These are phyloP conservation scores for Dendrocopos noguchii DNA, from an alignment of 2,113 vertebrate genomes.

Conservation along the genomic window DNA sequence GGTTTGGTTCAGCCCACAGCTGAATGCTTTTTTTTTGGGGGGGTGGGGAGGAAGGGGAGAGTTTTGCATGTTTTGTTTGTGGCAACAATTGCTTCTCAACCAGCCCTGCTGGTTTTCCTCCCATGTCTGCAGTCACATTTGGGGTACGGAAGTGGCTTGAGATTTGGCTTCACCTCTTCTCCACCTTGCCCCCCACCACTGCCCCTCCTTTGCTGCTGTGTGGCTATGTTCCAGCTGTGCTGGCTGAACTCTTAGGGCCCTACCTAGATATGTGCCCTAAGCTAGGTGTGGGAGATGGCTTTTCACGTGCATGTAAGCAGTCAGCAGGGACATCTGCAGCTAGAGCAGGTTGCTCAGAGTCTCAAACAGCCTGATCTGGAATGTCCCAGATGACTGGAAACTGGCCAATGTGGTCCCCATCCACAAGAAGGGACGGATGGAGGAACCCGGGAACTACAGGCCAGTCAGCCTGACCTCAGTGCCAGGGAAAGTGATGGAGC, in stretches of 20 bases:
- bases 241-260: neutral
- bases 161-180: neutral
- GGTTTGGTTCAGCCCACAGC: neutral
- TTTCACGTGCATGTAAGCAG: no score
- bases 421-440: no score
- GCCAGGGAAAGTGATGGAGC: no score
- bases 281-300: accelerated
- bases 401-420: no score
- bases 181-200: neutral
- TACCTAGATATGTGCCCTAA: neutral
- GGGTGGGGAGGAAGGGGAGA: accelerated
- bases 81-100: neutral
- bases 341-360: no score
- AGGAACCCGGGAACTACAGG: no score
- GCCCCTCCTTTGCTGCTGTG: accelerated
- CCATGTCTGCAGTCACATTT: accelerated
- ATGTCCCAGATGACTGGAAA: no score
- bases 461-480: no score
- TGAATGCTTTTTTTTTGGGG: neutral
- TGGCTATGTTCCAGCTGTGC: accelerated
- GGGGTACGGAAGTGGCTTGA: neutral
- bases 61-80: neutral
- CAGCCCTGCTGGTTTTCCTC: neutral
- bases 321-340: no score
- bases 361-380: no score